A percentile compares a stretch with the other conserved stretches of the same genome.
Conservation (phyloP, 2,888 invertebrate genomes). For the Noctua pronuba region DNA sequence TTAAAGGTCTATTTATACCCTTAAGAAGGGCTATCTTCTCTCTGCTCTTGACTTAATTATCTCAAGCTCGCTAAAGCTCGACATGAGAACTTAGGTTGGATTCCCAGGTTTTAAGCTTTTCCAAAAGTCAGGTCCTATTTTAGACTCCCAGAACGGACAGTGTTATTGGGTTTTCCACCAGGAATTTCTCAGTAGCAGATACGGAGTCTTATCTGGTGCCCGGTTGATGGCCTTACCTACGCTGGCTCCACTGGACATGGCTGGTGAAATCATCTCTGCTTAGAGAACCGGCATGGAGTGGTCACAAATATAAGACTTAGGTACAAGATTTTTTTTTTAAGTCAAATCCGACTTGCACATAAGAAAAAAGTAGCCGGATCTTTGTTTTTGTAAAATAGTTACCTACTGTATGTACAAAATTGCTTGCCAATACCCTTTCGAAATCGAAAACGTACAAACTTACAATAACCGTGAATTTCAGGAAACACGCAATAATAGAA, state of each 20-base stretch:
- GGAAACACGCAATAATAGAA: constrained; percentile 1
- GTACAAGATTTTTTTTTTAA: not conserved
- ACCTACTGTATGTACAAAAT: not conserved
- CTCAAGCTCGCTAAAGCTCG: not conserved
- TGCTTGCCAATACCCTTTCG: not conserved
- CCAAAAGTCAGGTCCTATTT: too few species aligned
- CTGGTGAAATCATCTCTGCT: not conserved
- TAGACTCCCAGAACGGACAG: too few species aligned
- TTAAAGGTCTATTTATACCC: too few species aligned
- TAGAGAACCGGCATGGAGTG: not conserved
- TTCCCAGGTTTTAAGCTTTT: not conserved
- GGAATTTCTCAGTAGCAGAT: not conserved
- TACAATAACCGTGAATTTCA: constrained; percentile 5
- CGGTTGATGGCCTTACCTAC: too few species aligned
- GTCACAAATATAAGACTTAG: not conserved
- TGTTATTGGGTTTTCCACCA: not conserved
- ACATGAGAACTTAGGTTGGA: not conserved
- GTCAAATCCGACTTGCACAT: not conserved
- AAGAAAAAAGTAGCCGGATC: not conserved
- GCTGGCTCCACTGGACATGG: not conserved
- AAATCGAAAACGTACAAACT: not conserved
- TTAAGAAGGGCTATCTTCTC: not conserved
- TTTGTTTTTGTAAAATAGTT: not conserved
- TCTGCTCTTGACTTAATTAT: not conserved
- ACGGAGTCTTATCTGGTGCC: not conserved